A percentile compares a stretch with the other conserved stretches of the same genome.
Conservation (phyloP, 2,797 vertebrate species). For the Nothura maculosa region DNA sequence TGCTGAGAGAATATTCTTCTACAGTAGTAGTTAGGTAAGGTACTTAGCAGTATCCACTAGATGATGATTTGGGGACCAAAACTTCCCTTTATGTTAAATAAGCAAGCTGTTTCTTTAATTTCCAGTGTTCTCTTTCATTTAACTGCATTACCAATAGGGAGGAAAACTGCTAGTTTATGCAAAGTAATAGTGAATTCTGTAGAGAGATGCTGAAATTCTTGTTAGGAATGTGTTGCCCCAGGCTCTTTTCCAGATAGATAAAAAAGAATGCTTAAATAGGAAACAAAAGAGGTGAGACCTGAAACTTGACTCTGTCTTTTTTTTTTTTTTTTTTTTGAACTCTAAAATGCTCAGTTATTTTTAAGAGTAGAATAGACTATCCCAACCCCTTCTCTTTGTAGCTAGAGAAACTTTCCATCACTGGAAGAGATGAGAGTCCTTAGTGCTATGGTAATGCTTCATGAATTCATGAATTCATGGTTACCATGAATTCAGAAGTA, state of each 20-base stretch:
- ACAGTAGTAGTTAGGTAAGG: neutral
- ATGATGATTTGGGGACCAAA: neutral
- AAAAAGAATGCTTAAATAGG: neutral
- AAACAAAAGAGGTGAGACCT: neutral
- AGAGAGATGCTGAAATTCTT: neutral
- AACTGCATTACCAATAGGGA: neutral
- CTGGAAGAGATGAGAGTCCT: neutral
- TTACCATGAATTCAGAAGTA: neutral
- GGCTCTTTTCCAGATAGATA: neutral
- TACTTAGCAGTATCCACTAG: neutral
- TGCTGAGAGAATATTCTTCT: neutral
- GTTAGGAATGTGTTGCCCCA: neutral
- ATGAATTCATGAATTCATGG: neutral
- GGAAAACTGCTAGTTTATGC: neutral
- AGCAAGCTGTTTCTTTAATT: neutral
- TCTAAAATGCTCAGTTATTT: neutral
- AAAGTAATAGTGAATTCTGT: neutral
- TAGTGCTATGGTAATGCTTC: neutral
- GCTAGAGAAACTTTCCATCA: neutral
- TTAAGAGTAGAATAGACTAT: neutral
- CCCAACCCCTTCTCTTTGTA: neutral
- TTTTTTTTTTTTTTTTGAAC: neutral
- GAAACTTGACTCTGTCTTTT: neutral
- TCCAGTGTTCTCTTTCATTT: neutral
- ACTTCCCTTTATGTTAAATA: neutral